Evolutionary conservation across 2,888 invertebrate genomes (phyloP).

Genomic region (Nasonia oneida): DNA sequence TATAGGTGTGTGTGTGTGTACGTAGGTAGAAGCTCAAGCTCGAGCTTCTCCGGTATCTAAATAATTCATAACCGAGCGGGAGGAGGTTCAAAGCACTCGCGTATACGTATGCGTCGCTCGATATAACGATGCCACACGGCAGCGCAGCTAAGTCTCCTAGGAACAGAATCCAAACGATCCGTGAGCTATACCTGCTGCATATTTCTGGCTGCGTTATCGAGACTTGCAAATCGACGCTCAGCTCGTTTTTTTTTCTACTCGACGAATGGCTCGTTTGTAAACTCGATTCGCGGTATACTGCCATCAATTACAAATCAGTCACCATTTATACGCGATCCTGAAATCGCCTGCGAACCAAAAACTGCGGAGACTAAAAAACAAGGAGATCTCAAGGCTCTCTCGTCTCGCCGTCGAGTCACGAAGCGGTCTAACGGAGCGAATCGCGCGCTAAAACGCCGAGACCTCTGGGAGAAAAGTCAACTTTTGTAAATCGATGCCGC

Average conservation of each 20-base stretch:
- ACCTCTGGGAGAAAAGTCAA: not conserved
- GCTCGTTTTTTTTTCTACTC: not conserved
- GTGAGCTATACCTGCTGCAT: not conserved
- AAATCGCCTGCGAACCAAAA: not conserved
- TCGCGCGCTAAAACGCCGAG: not conserved
- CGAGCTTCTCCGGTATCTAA: conserved; percentile 32
- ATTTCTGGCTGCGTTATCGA: not conserved
- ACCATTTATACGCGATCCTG: not conserved
- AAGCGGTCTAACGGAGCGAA: conserved; percentile 21
- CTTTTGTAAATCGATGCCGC: conserved; percentile 27
- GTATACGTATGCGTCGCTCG: not conserved
- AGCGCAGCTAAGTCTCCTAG: conserved; percentile 18
- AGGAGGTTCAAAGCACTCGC: conserved; percentile 25
- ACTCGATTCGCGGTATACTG: no score
- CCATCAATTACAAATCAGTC: not conserved
- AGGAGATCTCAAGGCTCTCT: not conserved
- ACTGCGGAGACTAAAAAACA: not conserved
- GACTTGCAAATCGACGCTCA: not conserved
- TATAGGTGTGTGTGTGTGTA: not conserved
- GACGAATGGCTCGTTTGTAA: no score
- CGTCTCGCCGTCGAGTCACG: conserved; percentile 14
- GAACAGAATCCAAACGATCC: conserved; percentile 25
- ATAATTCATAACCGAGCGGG: conserved; percentile 42
- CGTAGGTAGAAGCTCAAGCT: not conserved
- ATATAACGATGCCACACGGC: conserved; percentile 25